Base-by-base conservation (phyloP, 1,140 invertebrate species). In the Nephotettix cincticeps region DNA sequence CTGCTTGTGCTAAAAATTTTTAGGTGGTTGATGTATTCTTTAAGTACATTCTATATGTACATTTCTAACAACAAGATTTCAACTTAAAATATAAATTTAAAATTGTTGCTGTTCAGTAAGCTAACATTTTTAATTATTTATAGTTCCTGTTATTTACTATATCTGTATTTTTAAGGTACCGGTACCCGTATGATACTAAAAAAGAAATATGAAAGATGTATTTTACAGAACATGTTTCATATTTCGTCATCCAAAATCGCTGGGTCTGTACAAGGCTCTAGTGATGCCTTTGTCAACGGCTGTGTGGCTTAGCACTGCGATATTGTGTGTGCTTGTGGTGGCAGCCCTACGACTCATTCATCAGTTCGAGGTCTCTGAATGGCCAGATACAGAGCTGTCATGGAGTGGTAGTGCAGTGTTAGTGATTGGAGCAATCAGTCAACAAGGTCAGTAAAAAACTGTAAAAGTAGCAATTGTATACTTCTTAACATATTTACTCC, bases 201-300 rank as follows among this genome's bases (percentile, higher is more conserved):
- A n/a, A n/a, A n/a, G n/a, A n/a, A n/a, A n/a, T n/a, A n/a, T n/a
- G n/a, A n/a, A n/a, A n/a, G n/a, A n/a, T n/a, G n/a, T n/a, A n/a
- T n/a, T n/a, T 25, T 25, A 14, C 36, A 67, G 64, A 23, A 67
- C 64, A 4, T 67, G 64, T 43, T 67, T 67, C 32, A 67, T 67
- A 4, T 67, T 67, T 17, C 64, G 64, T 1, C 64, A 67, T 17
- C 64, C 64, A 9, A 19, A 19, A 9, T 43, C 64, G 27, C 17
- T 67, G 19, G 64, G 64, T 11, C 19, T 64, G 28, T 63, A 64
- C 27, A 70, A 70, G 19, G 69, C 61, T 4, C 61, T 70, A 21
- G 56, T 70, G 19, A 45, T 29, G 11, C 69, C 69, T 6, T 25
- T 70, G 21, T 32, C 54, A 17, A 28, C 56, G 1, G 19, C 58